Evolutionary conservation across 2,113 vertebrate species (phyloP).

Genomic region (Hylia prasina): DNA sequence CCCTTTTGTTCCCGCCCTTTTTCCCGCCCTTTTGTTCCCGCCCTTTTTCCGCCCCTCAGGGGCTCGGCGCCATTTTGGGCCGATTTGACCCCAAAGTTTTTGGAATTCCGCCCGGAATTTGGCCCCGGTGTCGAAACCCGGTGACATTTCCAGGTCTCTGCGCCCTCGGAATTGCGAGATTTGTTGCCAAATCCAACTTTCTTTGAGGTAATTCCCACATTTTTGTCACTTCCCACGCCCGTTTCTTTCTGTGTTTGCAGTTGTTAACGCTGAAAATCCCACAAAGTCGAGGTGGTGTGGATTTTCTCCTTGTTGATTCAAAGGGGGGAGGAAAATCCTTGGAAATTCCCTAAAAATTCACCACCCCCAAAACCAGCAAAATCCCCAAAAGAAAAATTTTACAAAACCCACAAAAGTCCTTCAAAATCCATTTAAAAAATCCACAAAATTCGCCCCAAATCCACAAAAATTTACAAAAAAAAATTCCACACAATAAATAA

Average conservation of each 20-base stretch:
- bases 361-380: neutral
- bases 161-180: neutral
- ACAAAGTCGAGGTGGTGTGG: neutral
- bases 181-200: neutral
- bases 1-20: neutral
- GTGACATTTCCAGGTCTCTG: neutral
- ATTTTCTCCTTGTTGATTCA: too few relatives aligned
- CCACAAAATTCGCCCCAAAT: neutral
- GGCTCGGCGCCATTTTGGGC: neutral
- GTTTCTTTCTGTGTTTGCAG: accelerated
- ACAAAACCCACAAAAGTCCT: neutral
- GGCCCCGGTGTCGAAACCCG: neutral
- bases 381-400: neutral
- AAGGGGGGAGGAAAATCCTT: neutral
- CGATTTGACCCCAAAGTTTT: neutral
- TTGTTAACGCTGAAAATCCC: too few relatives aligned
- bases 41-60: neutral
- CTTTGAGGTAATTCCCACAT: neutral
- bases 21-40: too few relatives aligned
- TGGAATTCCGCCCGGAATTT: neutral
- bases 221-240: neutral
- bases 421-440: neutral
- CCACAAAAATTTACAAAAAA: too few relatives aligned
- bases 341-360: neutral
- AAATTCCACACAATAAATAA: too few relatives aligned